phyloP scores from a whole-genome alignment of 2,888 invertebrate species.

The Zonitis immaculata region DNA sequence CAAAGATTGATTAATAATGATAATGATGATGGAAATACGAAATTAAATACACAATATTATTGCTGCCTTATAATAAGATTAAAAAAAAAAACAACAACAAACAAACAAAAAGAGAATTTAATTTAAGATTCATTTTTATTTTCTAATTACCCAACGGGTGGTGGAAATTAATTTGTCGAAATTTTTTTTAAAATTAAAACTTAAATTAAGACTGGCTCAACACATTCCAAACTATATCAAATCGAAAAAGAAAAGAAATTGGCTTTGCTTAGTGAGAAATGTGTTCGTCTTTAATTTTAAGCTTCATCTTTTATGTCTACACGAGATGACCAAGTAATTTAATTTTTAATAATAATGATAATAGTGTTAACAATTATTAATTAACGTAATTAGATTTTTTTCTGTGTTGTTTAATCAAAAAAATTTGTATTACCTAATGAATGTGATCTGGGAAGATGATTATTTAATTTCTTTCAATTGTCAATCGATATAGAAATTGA shows the following conservation, averaged over 20 bases:
- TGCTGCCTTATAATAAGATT: slow-evolving; percentile 23
- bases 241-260: slow-evolving; percentile 1
- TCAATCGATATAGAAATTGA: slow-evolving; percentile 22
- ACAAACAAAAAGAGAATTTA: too few relatives aligned
- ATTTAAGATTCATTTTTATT: slow-evolving; percentile 2
- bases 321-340: slow-evolving; percentile 18
- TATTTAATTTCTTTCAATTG: background rate
- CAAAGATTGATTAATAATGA: background rate
- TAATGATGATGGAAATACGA: background rate
- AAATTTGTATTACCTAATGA: slow-evolving; percentile 14
- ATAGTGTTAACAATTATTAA: slow-evolving; percentile 10
- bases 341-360: slow-evolving; percentile 14
- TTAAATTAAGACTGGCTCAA: slow-evolving; percentile 17
- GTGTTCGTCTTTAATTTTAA: background rate
- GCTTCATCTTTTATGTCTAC: slow-evolving; percentile 2
- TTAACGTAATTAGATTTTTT: slow-evolving; percentile 24
- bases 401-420: background rate
- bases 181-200: background rate
- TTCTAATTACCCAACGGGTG: slow-evolving; percentile 9
- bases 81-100: too few relatives aligned
- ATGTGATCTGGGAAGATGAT: slow-evolving; percentile 6
- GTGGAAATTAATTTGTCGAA: slow-evolving; percentile 14
- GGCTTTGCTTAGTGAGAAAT: slow-evolving; percentile 14
- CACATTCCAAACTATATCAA: slow-evolving; percentile 17
- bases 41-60: slow-evolving; percentile 15